A percentile compares a stretch with the other conserved stretches of the same genome.
phyloP scores from a whole-genome alignment of 2,888 invertebrate species.

The Ariolimax columbianus region DNA sequence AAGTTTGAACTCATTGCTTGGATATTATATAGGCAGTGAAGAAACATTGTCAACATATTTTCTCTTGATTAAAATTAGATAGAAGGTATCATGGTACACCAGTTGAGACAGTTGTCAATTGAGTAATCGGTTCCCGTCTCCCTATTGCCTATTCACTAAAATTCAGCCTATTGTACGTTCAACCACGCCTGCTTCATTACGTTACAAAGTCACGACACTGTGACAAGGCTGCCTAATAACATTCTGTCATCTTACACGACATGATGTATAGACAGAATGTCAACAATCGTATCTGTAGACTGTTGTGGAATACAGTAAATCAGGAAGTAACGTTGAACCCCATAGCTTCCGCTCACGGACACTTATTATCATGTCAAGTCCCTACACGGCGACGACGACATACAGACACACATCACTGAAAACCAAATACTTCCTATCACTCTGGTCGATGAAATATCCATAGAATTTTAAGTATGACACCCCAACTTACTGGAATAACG shows the following conservation, averaged over 20 bases:
- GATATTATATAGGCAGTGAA: too few relatives aligned
- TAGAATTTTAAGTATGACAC: not conserved
- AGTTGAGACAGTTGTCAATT: too few relatives aligned
- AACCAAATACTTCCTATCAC: not conserved
- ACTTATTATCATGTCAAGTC: not conserved
- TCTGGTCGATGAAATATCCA: not conserved
- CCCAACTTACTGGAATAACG: slow-evolving; percentile 1
- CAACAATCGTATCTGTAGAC: not conserved
- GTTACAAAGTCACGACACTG: not conserved
- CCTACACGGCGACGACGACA: not conserved
- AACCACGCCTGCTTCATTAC: not conserved
- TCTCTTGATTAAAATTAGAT: too few relatives aligned
- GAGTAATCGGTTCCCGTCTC: too few relatives aligned
- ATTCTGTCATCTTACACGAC: slow-evolving; percentile 29
- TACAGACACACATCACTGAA: not conserved
- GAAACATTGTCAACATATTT: too few relatives aligned
- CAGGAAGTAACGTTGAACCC: slow-evolving; percentile 15
- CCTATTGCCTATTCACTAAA: too few relatives aligned
- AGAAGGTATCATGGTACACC: too few relatives aligned
- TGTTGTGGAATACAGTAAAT: not conserved
- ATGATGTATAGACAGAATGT: not conserved
- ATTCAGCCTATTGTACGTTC: too few relatives aligned
- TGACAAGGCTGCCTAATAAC: not conserved
- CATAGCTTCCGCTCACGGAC: not conserved
- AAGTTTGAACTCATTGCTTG: too few relatives aligned